Base-by-base conservation (phyloP, 2,888 invertebrate genomes). In the Geophilus truncorum region DNA sequence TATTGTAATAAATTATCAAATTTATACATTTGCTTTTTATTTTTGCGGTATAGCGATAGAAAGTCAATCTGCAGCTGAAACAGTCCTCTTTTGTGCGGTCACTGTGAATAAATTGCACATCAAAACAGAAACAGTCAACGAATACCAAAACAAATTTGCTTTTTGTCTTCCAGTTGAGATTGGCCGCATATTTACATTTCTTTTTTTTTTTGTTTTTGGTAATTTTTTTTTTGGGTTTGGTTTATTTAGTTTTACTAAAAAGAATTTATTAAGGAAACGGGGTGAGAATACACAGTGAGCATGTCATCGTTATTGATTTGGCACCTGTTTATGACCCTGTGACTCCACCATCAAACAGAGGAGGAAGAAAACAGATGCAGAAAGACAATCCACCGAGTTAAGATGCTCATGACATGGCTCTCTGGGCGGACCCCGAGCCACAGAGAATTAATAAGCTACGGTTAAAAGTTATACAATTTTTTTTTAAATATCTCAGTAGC, bases 1-100 rank as follows among this genome's bases (percentile, higher is more conserved):
- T 80, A 80, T 76, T 51, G 30, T 75, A 75, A 36, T 75, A 80
- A 80, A 75, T 80, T 80, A 80, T 80, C 34, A 80, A 80, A 80
- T 80, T 80, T 80, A 80, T 80, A 80, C 80, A 80, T 80, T 62
- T 62, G 62, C 62, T 28, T 45, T 45, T 12, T 45, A 45, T 23
- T 70, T 80, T 62, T 80, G 80, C 57, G 70, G 62, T 18, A 34
- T 34, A 45, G 75, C 32, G 70, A 30, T 28, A 70, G 30, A 34
- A 23, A 28, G 51, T 45, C 80, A 80, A 23, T 80, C 75, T 79
- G 79, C 79, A 79, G 32, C 30, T 51, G 51, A 23, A 51, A 40
- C 18, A 78, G 23, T 78, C 78, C 40, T 62, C 28, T 40, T 28
- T 57, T 34, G 62, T 79, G 51, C 45, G 79, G 79, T 57, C 79